A percentile compares a stretch with the other conserved stretches of the same genome.
Evolutionary conservation across 2,113 vertebrate species (phyloP).

Genomic region (Corynorhinus townsendii): DNA sequence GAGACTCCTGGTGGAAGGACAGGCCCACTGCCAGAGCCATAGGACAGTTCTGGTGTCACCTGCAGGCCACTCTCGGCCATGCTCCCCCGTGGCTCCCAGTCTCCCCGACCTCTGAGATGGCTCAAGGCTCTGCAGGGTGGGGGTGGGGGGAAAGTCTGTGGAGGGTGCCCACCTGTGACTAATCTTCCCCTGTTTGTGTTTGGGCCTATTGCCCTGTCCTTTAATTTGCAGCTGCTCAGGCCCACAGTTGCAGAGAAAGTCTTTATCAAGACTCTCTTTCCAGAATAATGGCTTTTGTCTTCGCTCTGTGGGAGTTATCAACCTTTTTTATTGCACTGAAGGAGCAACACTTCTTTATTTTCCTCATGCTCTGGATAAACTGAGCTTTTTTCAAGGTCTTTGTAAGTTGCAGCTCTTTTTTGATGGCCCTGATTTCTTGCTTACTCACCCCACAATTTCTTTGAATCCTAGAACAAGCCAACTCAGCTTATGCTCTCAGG

Average conservation of each 20-base stretch:
- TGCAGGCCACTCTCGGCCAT: accelerated
- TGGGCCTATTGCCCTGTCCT: not conserved
- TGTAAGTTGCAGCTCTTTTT: not conserved
- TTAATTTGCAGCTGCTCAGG: not conserved
- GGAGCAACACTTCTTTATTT: not conserved
- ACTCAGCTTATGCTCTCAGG: not conserved
- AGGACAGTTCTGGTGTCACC: not conserved
- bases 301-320: not conserved
- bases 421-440: constrained; percentile 4
- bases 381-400: not conserved
- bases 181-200: not conserved
- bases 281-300: not conserved
- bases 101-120: not conserved
- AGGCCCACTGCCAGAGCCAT: not conserved
- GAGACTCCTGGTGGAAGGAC: not conserved
- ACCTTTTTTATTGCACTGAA: not conserved
- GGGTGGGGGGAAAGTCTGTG: accelerated
- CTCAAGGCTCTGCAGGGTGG: not conserved
- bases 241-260: not conserved
- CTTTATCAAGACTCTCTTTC: not conserved
- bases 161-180: not conserved
- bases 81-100: accelerated
- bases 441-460: constrained; percentile 9
- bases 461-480: constrained; percentile 30
- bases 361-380: not conserved